phyloP scores from a whole-genome alignment of 2,113 vertebrate species.

The Ginglymostoma cirratum region DNA sequence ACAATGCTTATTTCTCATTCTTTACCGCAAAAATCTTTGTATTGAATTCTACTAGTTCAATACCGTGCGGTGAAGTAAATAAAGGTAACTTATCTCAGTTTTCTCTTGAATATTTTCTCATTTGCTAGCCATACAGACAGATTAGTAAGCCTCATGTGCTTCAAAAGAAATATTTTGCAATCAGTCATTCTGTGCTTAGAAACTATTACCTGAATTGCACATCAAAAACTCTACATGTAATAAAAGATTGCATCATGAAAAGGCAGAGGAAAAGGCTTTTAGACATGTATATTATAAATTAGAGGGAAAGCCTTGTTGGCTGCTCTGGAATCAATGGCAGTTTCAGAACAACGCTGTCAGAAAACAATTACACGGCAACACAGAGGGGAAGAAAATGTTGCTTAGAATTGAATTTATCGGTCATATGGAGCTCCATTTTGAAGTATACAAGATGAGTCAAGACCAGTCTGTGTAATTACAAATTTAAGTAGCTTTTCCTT shows the following conservation, averaged over 20 bases:
- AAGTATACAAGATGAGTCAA: no score
- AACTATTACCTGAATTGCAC: background rate
- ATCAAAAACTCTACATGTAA: background rate
- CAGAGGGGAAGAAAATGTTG: no score
- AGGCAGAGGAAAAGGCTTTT: background rate
- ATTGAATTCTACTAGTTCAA: background rate
- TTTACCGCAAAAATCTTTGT: background rate
- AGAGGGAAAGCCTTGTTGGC: background rate
- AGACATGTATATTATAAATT: background rate
- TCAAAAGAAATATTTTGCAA: background rate
- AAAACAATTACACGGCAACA: background rate
- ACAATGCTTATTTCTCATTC: background rate
- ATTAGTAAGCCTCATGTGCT: background rate
- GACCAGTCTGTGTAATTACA: no score
- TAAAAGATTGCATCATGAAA: background rate
- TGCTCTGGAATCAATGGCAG: background rate
- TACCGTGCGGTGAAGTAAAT: background rate
- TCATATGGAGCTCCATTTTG: no score
- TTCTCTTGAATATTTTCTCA: background rate
- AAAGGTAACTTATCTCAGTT: background rate
- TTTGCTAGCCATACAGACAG: background rate
- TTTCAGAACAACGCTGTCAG: background rate
- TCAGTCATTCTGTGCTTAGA: background rate
- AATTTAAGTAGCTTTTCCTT: no score
- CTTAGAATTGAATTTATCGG: no score